Base-by-base conservation (phyloP, 2,888 invertebrate genomes). In the Drosophila antonietae region DNA sequence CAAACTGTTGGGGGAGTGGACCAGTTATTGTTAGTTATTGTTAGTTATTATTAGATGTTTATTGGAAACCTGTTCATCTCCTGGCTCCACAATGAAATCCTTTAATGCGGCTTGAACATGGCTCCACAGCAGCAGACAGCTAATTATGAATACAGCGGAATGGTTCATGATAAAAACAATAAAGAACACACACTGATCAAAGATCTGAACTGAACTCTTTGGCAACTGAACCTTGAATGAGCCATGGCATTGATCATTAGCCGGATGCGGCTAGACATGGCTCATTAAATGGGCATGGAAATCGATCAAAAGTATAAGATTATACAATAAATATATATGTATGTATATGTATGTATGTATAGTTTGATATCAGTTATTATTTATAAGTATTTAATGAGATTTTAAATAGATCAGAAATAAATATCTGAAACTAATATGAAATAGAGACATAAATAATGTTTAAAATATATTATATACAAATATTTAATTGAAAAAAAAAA, bases 31-130 rank as follows among this genome's bases (percentile, higher is more conserved):
- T 28, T 28, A 52, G 8, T n/a, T 12, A 10, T 9, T 10, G 8
- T 0, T 10, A 20, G 2, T 2, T 23, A 39, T 55, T 18, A 4
- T 0, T 9, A 7, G 2, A 9, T 4, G 10, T 2, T 8, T 14
- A 4, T 8, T 43, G 0, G 3, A 10, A 4, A 70, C 73, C 69
- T 73, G 8, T 4, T 68, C 44, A 4, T 20, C 64, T 18, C 76
- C 72, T 41, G 76, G 53, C 51, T 62, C 68, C 12, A 90, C 57
- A 1, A 90, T 72, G 63, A 90, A 90, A 68, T 91, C 90, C 71
- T 80, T 60, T 15, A 90, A 78, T 2, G 85, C 85, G 1, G 74
- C 88, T 6, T 57, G 33, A 5, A 44, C 65, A 2, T 2, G 44
- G 12, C 56, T n/a, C 18, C 39, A 18, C 37, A 61, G 12, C 41